A percentile compares a stretch with the other conserved stretches of the same genome.
Evolutionary conservation across 2,113 vertebrate genomes (phyloP).

Genomic region (Empidonax traillii): DNA sequence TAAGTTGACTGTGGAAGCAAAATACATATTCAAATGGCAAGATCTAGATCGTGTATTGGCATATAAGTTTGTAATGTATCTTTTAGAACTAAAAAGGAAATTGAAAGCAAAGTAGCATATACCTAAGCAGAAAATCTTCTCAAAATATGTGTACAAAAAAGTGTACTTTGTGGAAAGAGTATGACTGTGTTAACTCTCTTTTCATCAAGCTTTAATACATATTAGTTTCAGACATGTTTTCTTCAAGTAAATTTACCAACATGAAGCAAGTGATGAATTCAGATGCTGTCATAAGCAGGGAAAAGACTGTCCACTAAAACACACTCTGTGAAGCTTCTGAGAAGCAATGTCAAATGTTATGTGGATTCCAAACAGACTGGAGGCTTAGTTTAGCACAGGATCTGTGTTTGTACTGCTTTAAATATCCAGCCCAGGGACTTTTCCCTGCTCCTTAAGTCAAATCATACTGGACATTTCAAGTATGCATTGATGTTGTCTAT

Average conservation of each 20-base stretch:
- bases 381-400: neutral
- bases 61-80: neutral
- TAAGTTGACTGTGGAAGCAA: neutral
- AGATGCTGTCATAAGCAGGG: neutral
- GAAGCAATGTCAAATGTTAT: neutral
- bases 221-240: neutral
- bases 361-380: neutral
- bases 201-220: neutral
- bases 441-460: neutral
- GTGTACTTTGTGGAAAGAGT: neutral
- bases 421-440: neutral
- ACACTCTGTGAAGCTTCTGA: neutral
- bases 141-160: neutral
- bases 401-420: neutral
- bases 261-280: neutral
- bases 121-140: neutral
- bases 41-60: neutral
- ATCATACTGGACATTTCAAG: neutral
- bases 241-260: neutral
- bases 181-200: neutral
- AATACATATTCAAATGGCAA: neutral
- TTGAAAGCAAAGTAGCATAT: neutral
- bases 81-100: neutral
- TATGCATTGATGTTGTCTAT: neutral
- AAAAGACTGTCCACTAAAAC: neutral